Percentiles rank a stretch among this genome's conserved stretches.
Evolutionary conservation across 2,113 vertebrate genomes (phyloP).

Genomic region (Alosa alosa): DNA sequence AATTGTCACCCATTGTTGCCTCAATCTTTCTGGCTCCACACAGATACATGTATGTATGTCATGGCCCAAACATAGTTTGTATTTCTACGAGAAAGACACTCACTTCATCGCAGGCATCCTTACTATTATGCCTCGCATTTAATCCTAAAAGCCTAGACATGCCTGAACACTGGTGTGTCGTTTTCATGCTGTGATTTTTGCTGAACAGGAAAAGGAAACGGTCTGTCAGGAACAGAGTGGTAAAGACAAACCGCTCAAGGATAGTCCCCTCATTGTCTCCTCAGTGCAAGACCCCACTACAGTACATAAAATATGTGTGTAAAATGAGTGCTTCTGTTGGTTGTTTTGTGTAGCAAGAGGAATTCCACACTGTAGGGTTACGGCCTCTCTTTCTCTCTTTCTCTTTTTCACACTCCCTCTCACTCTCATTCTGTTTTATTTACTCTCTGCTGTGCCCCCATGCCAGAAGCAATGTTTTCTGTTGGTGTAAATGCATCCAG

Average conservation of each 20-base stretch:
- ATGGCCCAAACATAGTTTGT: too few species aligned
- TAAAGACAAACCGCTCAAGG: slow-evolving; percentile 9
- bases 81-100: too few species aligned
- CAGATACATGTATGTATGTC: too few species aligned
- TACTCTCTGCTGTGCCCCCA: neutral
- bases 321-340: neutral
- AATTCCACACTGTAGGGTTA: neutral
- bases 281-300: neutral
- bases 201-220: neutral
- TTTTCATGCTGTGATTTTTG: slow-evolving; percentile 9
- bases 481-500: neutral
- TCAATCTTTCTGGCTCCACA: too few species aligned
- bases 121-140: neutral
- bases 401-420: neutral
- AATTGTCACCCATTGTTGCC: too few species aligned
- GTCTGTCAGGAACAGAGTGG: slow-evolving; percentile 22
- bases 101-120: too few species aligned
- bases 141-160: neutral
- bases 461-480: neutral
- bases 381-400: neutral
- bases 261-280: slow-evolving; percentile 14
- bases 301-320: neutral
- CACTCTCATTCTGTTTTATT: neutral
- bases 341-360: neutral
- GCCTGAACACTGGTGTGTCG: neutral